Base-by-base conservation (phyloP, 2,797 vertebrate species). In the Catamblyrhynchus diadema region DNA sequence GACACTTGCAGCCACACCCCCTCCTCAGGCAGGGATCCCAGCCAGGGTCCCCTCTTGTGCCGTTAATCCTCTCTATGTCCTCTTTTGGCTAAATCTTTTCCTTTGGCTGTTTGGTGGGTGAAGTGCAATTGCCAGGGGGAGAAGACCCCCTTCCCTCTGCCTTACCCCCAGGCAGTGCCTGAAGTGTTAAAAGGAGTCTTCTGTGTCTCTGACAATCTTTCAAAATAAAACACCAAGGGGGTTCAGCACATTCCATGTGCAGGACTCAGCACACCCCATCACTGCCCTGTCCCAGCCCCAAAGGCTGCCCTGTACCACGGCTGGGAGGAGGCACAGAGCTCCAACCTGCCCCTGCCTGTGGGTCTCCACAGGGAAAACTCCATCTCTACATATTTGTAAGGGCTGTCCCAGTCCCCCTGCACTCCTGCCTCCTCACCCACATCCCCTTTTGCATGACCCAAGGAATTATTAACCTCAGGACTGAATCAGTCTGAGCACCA, bases 151-250 rank as follows among this genome's bases (percentile, higher is more conserved):
- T 50, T 10, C 25, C 2, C 7, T 15, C 61, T 70, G 47, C n/a
- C 59, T 50, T 28, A 14, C 7, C 23, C 25, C 28, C 47, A 44
- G 32, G 17, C 45, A 47, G 30, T 14, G 15, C 44, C 72, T 48
- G 45, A 77, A 70, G 35, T 22, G 35, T 59, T 82, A 18, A 65
- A 74, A 75, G 3, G 24, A 74, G 30, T 25, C 21, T 57, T 21
- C 42, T 2, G 1, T 41, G 25, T 56, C 33, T 67, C 45, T 0
- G 0, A 18, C n/a, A 12, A 3, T 39, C 41, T 51, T 81, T 88
- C 27, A 50, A 35, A 92, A 69, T 60, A 62, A n/a, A 51, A 47
- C 35, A 23, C 33, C 11, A 7, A 57, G 19, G 10, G 23, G 5
- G 10, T 14, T 89, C 28, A n/a, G 16, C 37, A 33, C 35, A 47